Conservation (phyloP, 2,888 invertebrate genomes). For the Sicus ferrugineus region DNA sequence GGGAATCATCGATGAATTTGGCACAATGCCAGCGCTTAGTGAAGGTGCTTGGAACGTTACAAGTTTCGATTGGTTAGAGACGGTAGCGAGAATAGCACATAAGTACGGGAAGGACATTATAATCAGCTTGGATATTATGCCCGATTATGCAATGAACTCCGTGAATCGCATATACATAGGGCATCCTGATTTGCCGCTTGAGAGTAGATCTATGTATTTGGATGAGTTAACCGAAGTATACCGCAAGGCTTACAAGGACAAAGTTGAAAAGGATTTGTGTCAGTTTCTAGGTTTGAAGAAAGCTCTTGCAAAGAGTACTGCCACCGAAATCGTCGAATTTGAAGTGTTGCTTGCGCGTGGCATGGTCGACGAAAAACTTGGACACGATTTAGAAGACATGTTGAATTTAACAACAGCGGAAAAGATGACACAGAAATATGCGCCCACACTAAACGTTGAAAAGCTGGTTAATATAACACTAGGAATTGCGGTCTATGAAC, state of each 20-base stretch:
- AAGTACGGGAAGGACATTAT: conserved; percentile 45
- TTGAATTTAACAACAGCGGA: conserved; percentile 43
- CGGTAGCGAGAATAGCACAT: conserved; percentile 43
- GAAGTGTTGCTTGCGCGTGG: conserved; percentile 55
- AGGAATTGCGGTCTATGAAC: conserved; percentile 41
- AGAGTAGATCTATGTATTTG: conserved; percentile 44
- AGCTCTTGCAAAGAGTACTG: conserved; percentile 42
- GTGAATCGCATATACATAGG: conserved; percentile 45
- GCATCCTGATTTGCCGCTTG: conserved; percentile 42
- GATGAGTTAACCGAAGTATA: conserved; percentile 36
- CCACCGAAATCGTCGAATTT: conserved; percentile 53
- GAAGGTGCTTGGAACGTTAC: conserved; percentile 47
- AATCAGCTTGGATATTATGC: conserved; percentile 43
- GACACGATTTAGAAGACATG: conserved; percentile 41
- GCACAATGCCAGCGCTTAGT: conserved; percentile 50
- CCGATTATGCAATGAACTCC: conserved; percentile 38
- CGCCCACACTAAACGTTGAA: conserved; percentile 47
- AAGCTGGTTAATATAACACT: conserved; percentile 49
- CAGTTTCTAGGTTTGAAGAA: conserved; percentile 43
- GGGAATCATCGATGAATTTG: conserved; percentile 46
- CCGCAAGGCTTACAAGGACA: conserved; percentile 1
- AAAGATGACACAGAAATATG: conserved; percentile 48
- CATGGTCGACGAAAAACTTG: conserved; percentile 44
- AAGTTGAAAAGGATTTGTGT: conserved; percentile 28
- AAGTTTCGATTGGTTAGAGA: conserved; percentile 53